A percentile compares a stretch with the other conserved stretches of the same genome.
Conservation (phyloP, 2,888 invertebrate species). For the Melanostoma mellinum region DNA sequence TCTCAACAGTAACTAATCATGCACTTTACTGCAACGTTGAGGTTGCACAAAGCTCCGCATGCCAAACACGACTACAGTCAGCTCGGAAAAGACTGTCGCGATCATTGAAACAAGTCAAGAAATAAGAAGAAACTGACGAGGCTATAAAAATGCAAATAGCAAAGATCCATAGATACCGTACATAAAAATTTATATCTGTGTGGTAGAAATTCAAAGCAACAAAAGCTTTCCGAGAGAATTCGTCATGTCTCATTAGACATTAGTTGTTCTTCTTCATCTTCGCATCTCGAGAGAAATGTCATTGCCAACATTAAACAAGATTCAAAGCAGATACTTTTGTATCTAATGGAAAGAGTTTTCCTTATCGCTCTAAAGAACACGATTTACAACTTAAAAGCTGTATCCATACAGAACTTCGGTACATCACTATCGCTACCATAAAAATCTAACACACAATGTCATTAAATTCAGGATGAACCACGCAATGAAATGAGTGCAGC, state of each 20-base stretch:
- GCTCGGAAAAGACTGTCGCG: conserved; percentile 20
- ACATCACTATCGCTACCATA: conserved; percentile 20
- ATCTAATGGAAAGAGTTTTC: conserved; percentile 42
- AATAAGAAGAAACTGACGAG: conserved; percentile 19
- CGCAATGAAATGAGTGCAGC: conserved; percentile 58
- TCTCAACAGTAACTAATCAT: conserved; percentile 49
- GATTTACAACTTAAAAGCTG: conserved; percentile 40
- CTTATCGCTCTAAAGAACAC: conserved; percentile 38
- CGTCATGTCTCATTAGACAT: conserved; percentile 54
- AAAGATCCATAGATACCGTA: conserved; percentile 47
- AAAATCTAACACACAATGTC: conserved; percentile 42
- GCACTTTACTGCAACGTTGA: neutral
- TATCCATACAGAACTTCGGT: conserved; percentile 7
- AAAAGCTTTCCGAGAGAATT: conserved; percentile 39
- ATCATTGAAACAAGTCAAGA: neutral
- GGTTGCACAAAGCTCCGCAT: conserved; percentile 16
- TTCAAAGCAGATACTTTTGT: conserved; percentile 15
- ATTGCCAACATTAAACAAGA: conserved; percentile 37
- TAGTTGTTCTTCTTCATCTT: neutral
- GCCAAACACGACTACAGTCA: conserved; percentile 14
- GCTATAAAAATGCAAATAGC: conserved; percentile 65
- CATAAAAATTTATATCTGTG: conserved; percentile 41
- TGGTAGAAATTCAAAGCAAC: neutral
- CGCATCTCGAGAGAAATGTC: conserved; percentile 31
- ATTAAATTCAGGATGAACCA: conserved; percentile 48